Conservation (phyloP, 2,888 invertebrate species). For the Agrochola lychnidis region DNA sequence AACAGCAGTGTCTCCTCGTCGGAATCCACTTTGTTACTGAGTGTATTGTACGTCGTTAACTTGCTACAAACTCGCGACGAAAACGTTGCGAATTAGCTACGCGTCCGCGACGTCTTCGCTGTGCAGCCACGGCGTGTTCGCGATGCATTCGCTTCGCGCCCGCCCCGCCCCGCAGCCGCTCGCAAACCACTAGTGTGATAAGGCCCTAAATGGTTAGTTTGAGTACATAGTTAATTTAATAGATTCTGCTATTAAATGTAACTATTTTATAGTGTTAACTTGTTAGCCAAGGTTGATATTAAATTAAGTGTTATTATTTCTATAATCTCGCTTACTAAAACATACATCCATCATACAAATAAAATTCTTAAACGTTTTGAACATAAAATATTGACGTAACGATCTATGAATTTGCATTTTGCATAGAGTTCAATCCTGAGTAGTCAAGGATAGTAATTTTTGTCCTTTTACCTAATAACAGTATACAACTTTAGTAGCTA, state of each 20-base stretch:
- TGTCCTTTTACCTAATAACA: neutral
- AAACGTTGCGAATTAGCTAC: too few relatives aligned
- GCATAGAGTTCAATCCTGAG: neutral
- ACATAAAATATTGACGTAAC: too few relatives aligned
- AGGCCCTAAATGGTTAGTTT: neutral
- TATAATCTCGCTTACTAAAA: neutral
- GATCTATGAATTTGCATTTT: neutral
- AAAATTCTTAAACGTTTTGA: neutral
- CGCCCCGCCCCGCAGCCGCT: too few relatives aligned
- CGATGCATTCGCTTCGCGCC: too few relatives aligned
- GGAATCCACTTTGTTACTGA: too few relatives aligned
- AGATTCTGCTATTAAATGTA: conserved; percentile 1
- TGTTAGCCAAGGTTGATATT: conserved; percentile 19
- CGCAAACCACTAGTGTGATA: too few relatives aligned
- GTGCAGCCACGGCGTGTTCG: too few relatives aligned
- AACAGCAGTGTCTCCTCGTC: too few relatives aligned
- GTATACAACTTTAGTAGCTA: neutral
- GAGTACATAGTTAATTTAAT: conserved; percentile 23
- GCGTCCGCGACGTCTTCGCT: too few relatives aligned
- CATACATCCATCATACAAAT: too few relatives aligned
- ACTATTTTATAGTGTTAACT: conserved; percentile 20
- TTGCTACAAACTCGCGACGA: too few relatives aligned
- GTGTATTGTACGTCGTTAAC: too few relatives aligned
- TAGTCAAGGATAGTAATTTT: neutral
- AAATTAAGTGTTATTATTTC: conserved; percentile 15